These are phyloP conservation scores for Drymodes brunneopygia DNA, from an alignment of 2,113 vertebrate genomes.

Conservation along the genomic window DNA sequence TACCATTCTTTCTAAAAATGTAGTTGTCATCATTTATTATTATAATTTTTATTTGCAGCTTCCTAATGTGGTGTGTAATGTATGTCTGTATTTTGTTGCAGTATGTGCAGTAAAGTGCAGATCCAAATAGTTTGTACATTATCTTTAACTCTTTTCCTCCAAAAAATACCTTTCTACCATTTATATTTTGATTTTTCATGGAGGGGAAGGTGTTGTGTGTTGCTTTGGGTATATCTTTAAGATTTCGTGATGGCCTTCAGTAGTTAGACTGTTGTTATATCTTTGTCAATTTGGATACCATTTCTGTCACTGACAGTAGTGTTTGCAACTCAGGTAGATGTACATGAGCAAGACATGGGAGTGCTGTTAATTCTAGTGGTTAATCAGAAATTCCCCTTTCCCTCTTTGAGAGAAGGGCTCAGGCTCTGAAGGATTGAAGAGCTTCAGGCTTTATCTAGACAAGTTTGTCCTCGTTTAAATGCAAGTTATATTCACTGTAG, in stretches of 20 bases:
- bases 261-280: not conserved
- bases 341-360: not conserved
- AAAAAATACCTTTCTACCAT: not conserved
- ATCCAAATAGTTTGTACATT: not conserved
- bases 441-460: not conserved
- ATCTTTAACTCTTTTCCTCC: not conserved
- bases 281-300: not conserved
- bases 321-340: not conserved
- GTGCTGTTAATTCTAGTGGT: not conserved
- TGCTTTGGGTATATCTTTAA: not conserved
- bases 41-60: not conserved
- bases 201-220: not conserved
- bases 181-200: not conserved
- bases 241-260: not conserved
- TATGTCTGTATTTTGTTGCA: not conserved
- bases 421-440: not conserved
- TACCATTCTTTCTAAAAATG: not conserved
- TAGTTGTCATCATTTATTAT: not conserved
- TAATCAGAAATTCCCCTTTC: not conserved
- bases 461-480: not conserved
- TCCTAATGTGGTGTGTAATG: not conserved
- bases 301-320: not conserved
- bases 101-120: not conserved
- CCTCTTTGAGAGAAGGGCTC: not conserved
- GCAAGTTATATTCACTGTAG: not conserved